Percentiles rank a stretch among this genome's conserved stretches.
These are phyloP conservation scores for Oryzaephilus surinamensis DNA, from an alignment of 1,140 invertebrate genomes.

Conservation along the genomic window DNA sequence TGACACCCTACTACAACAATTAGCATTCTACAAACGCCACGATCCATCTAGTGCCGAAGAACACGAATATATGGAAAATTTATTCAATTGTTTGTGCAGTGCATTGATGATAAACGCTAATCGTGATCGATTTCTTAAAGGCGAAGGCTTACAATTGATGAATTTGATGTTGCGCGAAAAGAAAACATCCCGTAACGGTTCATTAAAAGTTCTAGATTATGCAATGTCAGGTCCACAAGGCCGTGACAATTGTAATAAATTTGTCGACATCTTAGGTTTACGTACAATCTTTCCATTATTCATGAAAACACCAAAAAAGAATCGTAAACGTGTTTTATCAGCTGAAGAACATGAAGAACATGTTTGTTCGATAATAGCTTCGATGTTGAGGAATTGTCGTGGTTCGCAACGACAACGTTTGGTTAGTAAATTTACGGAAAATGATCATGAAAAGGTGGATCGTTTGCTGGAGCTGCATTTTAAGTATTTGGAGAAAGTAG, in stretches of 20 bases:
- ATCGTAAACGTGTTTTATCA: slow-evolving; percentile 59
- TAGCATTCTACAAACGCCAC: slow-evolving; percentile 90
- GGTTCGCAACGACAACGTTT: slow-evolving; percentile 82
- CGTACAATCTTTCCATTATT: slow-evolving; percentile 95
- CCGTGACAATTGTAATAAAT: slow-evolving; percentile 90
- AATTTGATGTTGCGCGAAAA: slow-evolving; percentile 95
- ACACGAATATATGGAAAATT: slow-evolving; percentile 97
- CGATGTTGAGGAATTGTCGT: slow-evolving; percentile 85
- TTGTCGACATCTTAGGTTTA: slow-evolving; percentile 95
- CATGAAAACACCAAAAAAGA: slow-evolving; percentile 94
- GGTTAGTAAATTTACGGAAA: slow-evolving; percentile 93
- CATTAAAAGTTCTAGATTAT: slow-evolving; percentile 93
- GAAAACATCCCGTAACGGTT: slow-evolving; percentile 92
- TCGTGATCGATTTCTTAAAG: slow-evolving; percentile 83
- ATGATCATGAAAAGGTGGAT: slow-evolving; percentile 98
- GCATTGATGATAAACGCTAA: slow-evolving; percentile 81
- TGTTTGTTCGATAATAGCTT: slow-evolving; percentile 87
- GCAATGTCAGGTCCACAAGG: slow-evolving; percentile 89
- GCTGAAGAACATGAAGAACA: slow-evolving; percentile 94
- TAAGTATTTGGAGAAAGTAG: slow-evolving; percentile 92
- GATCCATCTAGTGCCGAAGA: slow-evolving; percentile 87
- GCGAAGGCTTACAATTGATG: slow-evolving; percentile 94
- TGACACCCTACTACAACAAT: slow-evolving; percentile 89
- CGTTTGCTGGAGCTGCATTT: slow-evolving; percentile 92
- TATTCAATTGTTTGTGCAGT: slow-evolving; percentile 93